Evolutionary conservation across 2,113 vertebrate species (phyloP).

Genomic region (Smithornis capensis): DNA sequence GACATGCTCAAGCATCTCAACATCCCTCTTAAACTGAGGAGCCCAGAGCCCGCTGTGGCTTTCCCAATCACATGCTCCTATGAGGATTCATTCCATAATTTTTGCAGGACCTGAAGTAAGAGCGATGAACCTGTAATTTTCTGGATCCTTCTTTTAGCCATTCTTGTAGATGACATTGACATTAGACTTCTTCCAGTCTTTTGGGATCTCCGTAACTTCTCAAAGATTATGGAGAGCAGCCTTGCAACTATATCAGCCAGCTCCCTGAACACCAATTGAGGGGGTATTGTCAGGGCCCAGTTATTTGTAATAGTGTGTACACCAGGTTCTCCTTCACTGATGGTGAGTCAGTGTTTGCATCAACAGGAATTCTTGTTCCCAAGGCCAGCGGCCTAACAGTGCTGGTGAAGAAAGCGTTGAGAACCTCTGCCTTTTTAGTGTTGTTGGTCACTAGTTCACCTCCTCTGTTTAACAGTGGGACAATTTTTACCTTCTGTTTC

Average conservation of each 20-base stretch:
- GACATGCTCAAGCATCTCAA: too few relatives aligned
- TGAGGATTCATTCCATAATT: not conserved
- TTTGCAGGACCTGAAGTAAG: not conserved
- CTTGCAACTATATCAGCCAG: not conserved
- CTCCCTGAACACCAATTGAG: not conserved
- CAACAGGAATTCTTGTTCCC: not conserved
- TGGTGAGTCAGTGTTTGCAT: not conserved
- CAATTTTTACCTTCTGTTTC: not conserved
- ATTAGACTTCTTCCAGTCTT: not conserved
- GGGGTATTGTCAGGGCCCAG: not conserved
- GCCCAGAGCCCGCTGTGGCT: rapidly evolving
- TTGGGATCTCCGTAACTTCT: not conserved
- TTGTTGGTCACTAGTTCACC: not conserved
- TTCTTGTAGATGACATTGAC: not conserved
- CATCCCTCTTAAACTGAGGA: too few relatives aligned
- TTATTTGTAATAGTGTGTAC: not conserved
- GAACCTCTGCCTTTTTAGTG: not conserved
- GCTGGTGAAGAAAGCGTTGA: not conserved
- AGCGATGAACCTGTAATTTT: not conserved
- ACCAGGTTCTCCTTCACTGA: not conserved
- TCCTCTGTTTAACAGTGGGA: not conserved
- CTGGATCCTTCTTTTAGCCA: not conserved
- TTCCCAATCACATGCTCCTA: not conserved
- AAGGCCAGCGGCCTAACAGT: not conserved
- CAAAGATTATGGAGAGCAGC: not conserved